phyloP scores from a whole-genome alignment of 2,888 invertebrate genomes.

The Hyppa rectilinea region DNA sequence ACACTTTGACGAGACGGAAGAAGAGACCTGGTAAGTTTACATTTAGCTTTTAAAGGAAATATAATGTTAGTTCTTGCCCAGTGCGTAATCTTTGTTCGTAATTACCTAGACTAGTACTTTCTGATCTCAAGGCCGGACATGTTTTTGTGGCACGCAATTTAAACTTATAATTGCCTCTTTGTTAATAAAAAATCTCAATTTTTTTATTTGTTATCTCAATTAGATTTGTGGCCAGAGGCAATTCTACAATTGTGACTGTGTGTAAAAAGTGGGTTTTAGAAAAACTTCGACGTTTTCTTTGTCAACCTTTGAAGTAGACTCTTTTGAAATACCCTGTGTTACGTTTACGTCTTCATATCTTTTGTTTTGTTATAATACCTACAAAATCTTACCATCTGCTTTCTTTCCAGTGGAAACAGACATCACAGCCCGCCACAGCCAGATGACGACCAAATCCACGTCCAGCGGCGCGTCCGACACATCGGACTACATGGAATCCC shows the following conservation, averaged over 20 bases:
- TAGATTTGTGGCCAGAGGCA: slow-evolving; percentile 9
- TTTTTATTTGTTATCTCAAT: slow-evolving; percentile 16
- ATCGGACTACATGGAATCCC: slow-evolving; percentile 94
- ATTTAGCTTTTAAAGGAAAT: not conserved
- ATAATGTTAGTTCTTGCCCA: not conserved
- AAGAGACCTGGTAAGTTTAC: slow-evolving; percentile 81
- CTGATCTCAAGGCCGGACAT: slow-evolving; percentile 18
- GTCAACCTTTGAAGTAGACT: not conserved
- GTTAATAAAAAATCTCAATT: slow-evolving; percentile 17
- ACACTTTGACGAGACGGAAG: slow-evolving; percentile 90
- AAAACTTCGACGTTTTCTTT: not conserved
- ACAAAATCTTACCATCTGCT: not conserved
- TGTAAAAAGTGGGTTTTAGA: not conserved
- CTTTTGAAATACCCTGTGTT: too few relatives aligned
- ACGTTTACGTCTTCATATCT: not conserved
- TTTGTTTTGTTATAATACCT: not conserved
- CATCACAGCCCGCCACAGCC: slow-evolving; percentile 88
- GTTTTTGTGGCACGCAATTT: slow-evolving; percentile 33
- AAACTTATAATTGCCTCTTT: slow-evolving; percentile 51
- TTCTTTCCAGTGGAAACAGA: slow-evolving; percentile 84
- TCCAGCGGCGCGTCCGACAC: slow-evolving; percentile 94
- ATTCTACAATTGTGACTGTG: slow-evolving; percentile 5
- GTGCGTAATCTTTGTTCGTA: slow-evolving; percentile 1
- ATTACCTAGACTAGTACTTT: slow-evolving; percentile 30
- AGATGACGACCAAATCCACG: slow-evolving; percentile 91